Base-by-base conservation (phyloP, 1,140 invertebrate genomes). In the Cryptotermes secundus region DNA sequence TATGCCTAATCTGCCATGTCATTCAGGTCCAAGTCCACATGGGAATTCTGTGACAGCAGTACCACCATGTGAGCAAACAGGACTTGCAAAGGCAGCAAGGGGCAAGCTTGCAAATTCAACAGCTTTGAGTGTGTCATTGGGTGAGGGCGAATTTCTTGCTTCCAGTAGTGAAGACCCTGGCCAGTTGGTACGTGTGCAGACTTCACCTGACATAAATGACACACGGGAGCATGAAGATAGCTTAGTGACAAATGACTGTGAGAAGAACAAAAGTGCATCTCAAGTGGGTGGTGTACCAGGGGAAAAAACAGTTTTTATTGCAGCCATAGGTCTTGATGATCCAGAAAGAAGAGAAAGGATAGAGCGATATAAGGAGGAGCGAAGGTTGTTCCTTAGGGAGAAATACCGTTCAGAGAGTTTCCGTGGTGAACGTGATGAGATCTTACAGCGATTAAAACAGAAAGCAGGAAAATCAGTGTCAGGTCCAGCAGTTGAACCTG, bases 281-380 rank as follows among this genome's bases (percentile, higher is more conserved):
- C 42, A 34, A 36, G 12, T 79, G 31, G 36, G 26, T 35, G 72
- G 59, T 45, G 26, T 36, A 36, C 7, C 59, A 35, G 2, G 38
- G 35, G 49, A 36, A 26, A 82, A 38, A 24, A 16, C n/a, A 14
- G 34, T 65, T 59, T n/a, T 26, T 38, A 34, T 85, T 65, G 36
- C 59, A 79, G 65, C 22, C 24, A 86, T 92, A 0, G 91, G 92
- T 83, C 87, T 92, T 45, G 92, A 91, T 45, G 92, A 92, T 87
- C 91, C 92, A 2, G 88, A 89, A 6, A 91, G 95, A 85, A 89
- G 95, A 38, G 95, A 96, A 87, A 89, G 96, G 79, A 97, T 97
- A 86, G 96, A 97, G 88, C 95, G 95, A 88, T 97, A 97, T 88
- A 98, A 98, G 90, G 96, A 97, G 88, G 96, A 97, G 88, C 90